A percentile compares a stretch with the other conserved stretches of the same genome.
phyloP scores from a whole-genome alignment of 2,113 vertebrate species.

The Cinclus mexicanus region DNA sequence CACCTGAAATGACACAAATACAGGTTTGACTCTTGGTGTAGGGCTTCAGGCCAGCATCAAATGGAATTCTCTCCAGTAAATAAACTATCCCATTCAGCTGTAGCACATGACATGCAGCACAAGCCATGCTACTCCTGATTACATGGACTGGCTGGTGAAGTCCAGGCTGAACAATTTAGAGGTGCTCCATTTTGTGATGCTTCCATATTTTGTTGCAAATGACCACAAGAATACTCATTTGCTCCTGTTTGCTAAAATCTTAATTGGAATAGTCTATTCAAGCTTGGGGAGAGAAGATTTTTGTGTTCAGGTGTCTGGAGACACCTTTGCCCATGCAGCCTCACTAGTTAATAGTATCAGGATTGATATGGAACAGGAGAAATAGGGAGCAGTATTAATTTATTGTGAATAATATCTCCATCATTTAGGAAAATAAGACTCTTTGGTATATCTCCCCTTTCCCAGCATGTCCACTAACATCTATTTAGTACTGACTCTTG shows the following conservation, averaged over 20 bases:
- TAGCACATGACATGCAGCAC: background rate
- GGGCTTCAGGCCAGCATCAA: background rate
- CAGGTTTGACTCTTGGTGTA: background rate
- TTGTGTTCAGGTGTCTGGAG: background rate
- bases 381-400: background rate
- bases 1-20: background rate
- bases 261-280: background rate
- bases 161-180: background rate
- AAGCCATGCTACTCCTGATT: background rate
- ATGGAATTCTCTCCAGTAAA: background rate
- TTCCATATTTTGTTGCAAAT: background rate
- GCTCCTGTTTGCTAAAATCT: background rate
- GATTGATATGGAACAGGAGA: background rate
- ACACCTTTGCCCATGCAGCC: background rate
- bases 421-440: background rate
- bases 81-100: background rate
- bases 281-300: background rate
- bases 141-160: background rate
- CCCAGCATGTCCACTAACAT: background rate
- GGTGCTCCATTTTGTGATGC: background rate
- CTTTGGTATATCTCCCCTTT: background rate
- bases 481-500: background rate
- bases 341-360: background rate
- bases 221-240: background rate
- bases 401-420: background rate